Percentiles rank a stretch among this genome's conserved stretches.
phyloP scores from a whole-genome alignment of 1,140 invertebrate genomes.

The Drosophila eugracilis region DNA sequence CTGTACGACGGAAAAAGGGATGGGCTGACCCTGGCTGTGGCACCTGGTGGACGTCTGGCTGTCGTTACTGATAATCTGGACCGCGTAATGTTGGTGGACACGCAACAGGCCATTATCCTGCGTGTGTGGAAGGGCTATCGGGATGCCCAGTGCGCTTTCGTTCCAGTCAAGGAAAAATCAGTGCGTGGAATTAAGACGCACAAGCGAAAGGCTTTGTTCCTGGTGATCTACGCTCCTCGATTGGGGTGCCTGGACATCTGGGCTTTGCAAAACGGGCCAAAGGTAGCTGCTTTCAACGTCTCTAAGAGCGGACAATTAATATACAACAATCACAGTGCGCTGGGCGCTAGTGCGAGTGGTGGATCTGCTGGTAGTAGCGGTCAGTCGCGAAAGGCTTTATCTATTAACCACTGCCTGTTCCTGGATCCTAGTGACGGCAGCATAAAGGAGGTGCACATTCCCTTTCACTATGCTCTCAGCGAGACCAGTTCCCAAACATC shows the following conservation, averaged over 20 bases:
- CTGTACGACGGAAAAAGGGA: slow-evolving; percentile 92
- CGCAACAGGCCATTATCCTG: slow-evolving; percentile 91
- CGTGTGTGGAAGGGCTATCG: slow-evolving; percentile 97
- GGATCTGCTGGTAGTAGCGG: slow-evolving; percentile 56
- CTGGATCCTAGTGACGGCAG: slow-evolving; percentile 91
- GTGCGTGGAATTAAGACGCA: slow-evolving; percentile 80
- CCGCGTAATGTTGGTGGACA: slow-evolving; percentile 93
- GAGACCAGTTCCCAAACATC: slow-evolving; percentile 94
- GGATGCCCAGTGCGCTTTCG: slow-evolving; percentile 96
- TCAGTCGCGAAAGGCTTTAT: slow-evolving; percentile 86
- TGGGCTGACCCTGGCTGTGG: slow-evolving; percentile 90
- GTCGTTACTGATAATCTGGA: slow-evolving; percentile 94
- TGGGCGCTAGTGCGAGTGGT: slow-evolving; percentile 75
- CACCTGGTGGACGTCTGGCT: slow-evolving; percentile 92
- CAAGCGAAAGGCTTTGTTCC: slow-evolving; percentile 88
- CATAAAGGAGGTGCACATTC: slow-evolving; percentile 93
- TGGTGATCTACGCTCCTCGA: slow-evolving; percentile 94
- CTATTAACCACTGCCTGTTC: slow-evolving; percentile 90
- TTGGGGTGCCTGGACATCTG: slow-evolving; percentile 95
- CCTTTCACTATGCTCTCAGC: slow-evolving; percentile 95
- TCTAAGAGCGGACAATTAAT: slow-evolving; percentile 92
- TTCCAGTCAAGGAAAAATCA: slow-evolving; percentile 85
- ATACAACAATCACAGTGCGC: slow-evolving; percentile 91
- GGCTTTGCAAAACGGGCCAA: slow-evolving; percentile 92
- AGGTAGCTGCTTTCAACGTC: slow-evolving; percentile 95